These are phyloP conservation scores for Neosilurus mollespiculum DNA, from an alignment of 2,797 vertebrate species.

Conservation along the genomic window DNA sequence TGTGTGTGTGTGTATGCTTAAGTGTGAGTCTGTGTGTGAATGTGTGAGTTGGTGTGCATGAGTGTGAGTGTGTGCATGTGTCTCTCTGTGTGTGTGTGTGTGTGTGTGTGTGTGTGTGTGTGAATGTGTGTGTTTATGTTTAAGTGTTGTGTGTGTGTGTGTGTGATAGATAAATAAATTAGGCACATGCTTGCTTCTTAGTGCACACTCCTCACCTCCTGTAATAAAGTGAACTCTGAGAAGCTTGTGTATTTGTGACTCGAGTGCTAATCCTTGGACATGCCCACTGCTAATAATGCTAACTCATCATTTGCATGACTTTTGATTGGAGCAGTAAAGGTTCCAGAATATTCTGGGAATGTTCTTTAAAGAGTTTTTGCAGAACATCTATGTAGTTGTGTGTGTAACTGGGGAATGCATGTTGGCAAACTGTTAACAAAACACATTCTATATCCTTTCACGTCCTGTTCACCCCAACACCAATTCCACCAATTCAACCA, in stretches of 20 bases:
- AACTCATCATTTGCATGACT: background rate
- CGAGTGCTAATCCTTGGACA: background rate
- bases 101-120: too few relatives aligned
- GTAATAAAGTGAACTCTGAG: background rate
- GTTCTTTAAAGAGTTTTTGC: background rate
- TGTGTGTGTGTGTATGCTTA: too few relatives aligned
- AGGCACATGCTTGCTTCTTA: background rate
- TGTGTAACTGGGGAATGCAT: background rate
- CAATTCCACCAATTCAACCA: too few relatives aligned
- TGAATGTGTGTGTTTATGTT: too few relatives aligned
- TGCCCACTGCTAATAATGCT: background rate
- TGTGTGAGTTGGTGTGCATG: too few relatives aligned
- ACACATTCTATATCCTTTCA: background rate
- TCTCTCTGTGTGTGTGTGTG: too few relatives aligned
- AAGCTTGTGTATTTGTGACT: background rate
- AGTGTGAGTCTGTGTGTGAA: too few relatives aligned
- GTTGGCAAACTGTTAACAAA: background rate
- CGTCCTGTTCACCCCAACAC: too few relatives aligned
- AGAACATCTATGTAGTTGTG: background rate
- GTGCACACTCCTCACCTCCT: background rate
- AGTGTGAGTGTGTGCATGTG: too few relatives aligned
- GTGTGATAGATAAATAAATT: background rate
- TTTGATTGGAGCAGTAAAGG: background rate
- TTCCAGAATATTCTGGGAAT: background rate
- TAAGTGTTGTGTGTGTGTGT: conserved; percentile 4